Conservation (phyloP, 2,797 vertebrate species). For the Calcarius lapponicus region DNA sequence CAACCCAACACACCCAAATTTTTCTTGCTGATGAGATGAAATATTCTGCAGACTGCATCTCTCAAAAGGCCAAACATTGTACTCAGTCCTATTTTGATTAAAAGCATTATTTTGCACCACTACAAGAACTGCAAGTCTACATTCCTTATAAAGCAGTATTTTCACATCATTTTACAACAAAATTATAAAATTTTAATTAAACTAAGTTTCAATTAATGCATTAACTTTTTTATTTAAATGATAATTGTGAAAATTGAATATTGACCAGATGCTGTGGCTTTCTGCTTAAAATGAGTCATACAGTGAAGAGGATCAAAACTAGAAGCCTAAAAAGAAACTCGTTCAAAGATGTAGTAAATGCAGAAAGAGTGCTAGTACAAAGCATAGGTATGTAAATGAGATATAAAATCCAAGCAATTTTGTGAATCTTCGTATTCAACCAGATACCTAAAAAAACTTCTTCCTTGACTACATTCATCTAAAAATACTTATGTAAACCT, state of each 20-base stretch:
- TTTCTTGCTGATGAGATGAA: background rate
- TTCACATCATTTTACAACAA: background rate
- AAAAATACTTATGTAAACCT: background rate
- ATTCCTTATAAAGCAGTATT: background rate
- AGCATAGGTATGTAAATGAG: background rate
- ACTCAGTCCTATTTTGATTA: background rate
- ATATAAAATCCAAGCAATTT: background rate
- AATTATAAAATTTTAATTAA: background rate
- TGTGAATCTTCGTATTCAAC: background rate
- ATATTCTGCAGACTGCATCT: background rate
- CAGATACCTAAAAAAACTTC: background rate
- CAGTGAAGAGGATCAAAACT: background rate
- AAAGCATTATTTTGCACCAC: background rate
- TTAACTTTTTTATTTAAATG: background rate
- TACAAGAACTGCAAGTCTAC: background rate
- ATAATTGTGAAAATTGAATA: background rate
- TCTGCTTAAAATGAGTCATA: background rate
- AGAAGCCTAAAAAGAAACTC: background rate
- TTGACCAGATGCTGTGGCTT: rapidly evolving
- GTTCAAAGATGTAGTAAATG: background rate
- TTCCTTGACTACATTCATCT: background rate
- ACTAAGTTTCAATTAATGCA: background rate
- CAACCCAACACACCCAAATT: background rate
- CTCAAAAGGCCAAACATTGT: background rate
- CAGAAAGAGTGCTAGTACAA: background rate